A percentile compares a stretch with the other conserved stretches of the same genome.
Conservation (phyloP, 2,113 vertebrate genomes). For the Speoplatyrhinus poulsoni region DNA sequence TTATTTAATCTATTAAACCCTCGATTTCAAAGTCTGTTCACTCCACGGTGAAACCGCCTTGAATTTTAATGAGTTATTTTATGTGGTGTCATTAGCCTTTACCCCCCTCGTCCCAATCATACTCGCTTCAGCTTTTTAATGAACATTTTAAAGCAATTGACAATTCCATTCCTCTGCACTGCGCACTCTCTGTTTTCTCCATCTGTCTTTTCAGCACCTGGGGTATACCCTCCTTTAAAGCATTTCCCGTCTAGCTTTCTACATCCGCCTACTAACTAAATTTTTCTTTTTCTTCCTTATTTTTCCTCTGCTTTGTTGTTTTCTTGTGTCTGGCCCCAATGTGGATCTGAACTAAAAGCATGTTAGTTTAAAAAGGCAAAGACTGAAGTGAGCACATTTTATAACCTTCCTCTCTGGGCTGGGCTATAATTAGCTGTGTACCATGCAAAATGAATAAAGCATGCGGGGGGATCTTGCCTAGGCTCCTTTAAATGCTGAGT, state of each 20-base stretch:
- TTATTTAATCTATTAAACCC: slow-evolving; percentile 62
- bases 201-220: slow-evolving; percentile 62
- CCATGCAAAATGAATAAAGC: neutral
- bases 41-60: slow-evolving; percentile 49
- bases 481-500: neutral
- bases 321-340: neutral
- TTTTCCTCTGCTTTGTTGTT: slow-evolving; percentile 10
- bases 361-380: slow-evolving; percentile 1
- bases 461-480: neutral
- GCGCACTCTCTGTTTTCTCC: slow-evolving; percentile 60
- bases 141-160: slow-evolving; percentile 45
- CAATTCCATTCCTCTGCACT: slow-evolving; percentile 41
- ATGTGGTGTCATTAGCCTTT: slow-evolving; percentile 34
- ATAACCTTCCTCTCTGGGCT: neutral
- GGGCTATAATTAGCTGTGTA: neutral
- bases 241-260: neutral
- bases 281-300: slow-evolving; percentile 20
- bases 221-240: slow-evolving; percentile 38
- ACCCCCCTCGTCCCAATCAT: slow-evolving; percentile 9
- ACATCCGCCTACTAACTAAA: neutral
- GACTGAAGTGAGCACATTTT: neutral
- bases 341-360: slow-evolving; percentile 5
- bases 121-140: slow-evolving; percentile 48
- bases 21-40: slow-evolving; percentile 50
- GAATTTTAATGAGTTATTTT: slow-evolving; percentile 60